These are phyloP conservation scores for Amiota mariae DNA, from an alignment of 2,888 invertebrate species.

Conservation along the genomic window DNA sequence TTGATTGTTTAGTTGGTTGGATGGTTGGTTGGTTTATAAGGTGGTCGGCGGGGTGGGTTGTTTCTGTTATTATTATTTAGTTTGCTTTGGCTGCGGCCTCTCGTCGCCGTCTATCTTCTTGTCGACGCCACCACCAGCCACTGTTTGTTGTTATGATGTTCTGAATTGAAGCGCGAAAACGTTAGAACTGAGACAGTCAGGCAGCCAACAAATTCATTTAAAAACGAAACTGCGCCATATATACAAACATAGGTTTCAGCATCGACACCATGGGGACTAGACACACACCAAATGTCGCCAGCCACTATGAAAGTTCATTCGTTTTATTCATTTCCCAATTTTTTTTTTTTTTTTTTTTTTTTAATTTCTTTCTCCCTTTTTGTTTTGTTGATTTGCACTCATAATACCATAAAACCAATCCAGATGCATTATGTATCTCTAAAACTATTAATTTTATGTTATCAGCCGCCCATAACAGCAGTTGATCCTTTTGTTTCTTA, in stretches of 20 bases:
- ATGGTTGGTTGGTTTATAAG: conserved; percentile 41
- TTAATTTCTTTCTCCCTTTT: conserved; percentile 8
- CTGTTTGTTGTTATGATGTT: conserved; percentile 51
- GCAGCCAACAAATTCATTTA: conserved; percentile 66
- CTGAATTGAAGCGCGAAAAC: conserved; percentile 48
- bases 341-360: neutral
- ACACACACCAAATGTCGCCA: conserved; percentile 70
- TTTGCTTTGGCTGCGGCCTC: conserved; percentile 58
- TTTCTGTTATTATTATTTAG: conserved; percentile 58
- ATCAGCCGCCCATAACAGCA: too few species aligned
- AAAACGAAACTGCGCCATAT: conserved; percentile 53
- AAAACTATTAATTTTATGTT: too few species aligned
- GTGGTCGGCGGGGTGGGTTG: conserved; percentile 29
- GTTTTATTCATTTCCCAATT: conserved; percentile 34
- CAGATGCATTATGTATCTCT: too few species aligned
- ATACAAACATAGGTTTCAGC: conserved; percentile 57
- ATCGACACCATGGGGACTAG: conserved; percentile 68
- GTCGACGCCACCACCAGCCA: conserved; percentile 26
- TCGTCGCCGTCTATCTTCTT: conserved; percentile 55
- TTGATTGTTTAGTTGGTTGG: conserved; percentile 28
- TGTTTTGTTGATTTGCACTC: conserved; percentile 39
- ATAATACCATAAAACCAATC: too few species aligned
- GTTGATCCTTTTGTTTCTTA: too few species aligned
- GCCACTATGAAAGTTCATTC: conserved; percentile 49
- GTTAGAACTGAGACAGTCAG: conserved; percentile 58